Conservation (phyloP, 2,888 invertebrate genomes). For the Sympetrum striolatum region DNA sequence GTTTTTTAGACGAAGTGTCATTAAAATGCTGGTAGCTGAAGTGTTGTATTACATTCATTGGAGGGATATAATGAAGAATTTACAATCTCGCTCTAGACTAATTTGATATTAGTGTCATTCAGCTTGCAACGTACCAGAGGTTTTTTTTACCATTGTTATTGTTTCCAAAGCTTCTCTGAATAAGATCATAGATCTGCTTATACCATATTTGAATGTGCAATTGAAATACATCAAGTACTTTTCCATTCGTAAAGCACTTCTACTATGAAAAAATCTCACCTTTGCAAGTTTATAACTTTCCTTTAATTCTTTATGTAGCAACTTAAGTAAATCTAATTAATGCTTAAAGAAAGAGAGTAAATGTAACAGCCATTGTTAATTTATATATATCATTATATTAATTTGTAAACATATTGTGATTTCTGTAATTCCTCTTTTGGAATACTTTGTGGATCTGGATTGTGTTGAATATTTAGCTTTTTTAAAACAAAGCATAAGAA, state of each 20-base stretch:
- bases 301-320: neutral
- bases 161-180: too few relatives aligned
- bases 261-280: neutral
- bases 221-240: neutral
- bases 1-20: constrained; percentile 7
- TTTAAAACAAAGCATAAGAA: neutral
- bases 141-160: neutral
- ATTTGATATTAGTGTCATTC: neutral
- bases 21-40: constrained; percentile 13
- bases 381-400: too few relatives aligned
- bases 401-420: too few relatives aligned
- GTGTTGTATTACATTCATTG: neutral
- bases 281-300: neutral
- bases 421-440: too few relatives aligned
- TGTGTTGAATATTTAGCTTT: neutral
- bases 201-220: neutral
- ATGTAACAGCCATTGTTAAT: too few relatives aligned
- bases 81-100: too few relatives aligned
- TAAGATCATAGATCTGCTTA: neutral
- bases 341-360: too few relatives aligned
- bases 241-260: neutral
- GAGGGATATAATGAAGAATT: neutral
- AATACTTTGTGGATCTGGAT: neutral
- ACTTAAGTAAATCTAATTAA: too few relatives aligned
- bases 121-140: neutral